Base-by-base conservation (phyloP, 2,113 vertebrate species). In the Condylura cristata region DNA sequence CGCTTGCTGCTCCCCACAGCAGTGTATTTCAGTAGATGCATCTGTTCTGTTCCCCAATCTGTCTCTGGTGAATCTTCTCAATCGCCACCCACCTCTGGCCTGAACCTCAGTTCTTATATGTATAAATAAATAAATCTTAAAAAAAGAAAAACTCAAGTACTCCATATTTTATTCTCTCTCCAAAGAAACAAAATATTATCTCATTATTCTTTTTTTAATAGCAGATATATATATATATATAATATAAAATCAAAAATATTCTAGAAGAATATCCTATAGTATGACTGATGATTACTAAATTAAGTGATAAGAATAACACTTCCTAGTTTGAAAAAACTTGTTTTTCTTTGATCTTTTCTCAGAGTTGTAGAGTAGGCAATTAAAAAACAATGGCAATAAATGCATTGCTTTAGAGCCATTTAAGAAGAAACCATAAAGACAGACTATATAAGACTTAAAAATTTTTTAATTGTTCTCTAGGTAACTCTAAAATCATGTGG, bases 241-340 rank as follows among this genome's bases (percentile, higher is more conserved):
- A n/a, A n/a, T n/a, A n/a, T n/a, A n/a, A n/a, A n/a, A n/a, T n/a
- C 91, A 93, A 74, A 96, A 78, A 37, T 34, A 16, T 85, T 68
- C 13, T 48, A 86, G 66, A 63, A 65, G 60, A 87, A 65, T 28
- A 65, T 28, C 86, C 53, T 70, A 90, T 51, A 7, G 87, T 32
- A 81, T 70, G 86, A 71, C 4, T 92, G 56, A 60, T 66, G 39
- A 79, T 68, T 84, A 89, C 65, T 79, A 89, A 89, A 89, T 58
- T 79, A 89, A 89, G 10, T 60, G 70, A 76, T 75, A 94, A 72
- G 26, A 89, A 8, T 30, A 75, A 6, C 66, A 24, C 44, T 39
- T 87, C 20, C 37, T 92, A 94, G 71, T 88, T 88, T 20, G 6
- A 46, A 46, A 46, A 46, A 89, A 88, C 95, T 72, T 75, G 4